Base-by-base conservation (phyloP, 1,140 invertebrate genomes). In the Macrotrachela quadricornifera region DNA sequence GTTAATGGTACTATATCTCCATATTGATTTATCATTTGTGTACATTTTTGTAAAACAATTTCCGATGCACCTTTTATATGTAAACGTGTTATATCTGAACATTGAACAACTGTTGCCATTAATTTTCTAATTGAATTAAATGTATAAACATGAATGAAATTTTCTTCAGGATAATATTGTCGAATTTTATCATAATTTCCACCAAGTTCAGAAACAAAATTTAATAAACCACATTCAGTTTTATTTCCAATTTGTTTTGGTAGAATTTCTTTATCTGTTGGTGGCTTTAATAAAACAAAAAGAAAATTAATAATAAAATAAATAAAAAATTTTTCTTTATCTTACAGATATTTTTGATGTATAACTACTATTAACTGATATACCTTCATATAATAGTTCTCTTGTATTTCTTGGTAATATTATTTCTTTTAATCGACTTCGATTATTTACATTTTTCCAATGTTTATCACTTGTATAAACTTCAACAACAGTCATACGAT, bases 401-500 rank as follows among this genome's bases (percentile, higher is more conserved):
- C 45, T 8, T 15, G 46, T 47, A 6, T 18, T 10, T 40, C 46
- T 36, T 45, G 16, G n/a, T 0, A 53, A 15, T 59, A 84, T 80
- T 41, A 77, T 75, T 64, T 80, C 38, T 15, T 21, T 15, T 10
- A 46, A 37, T 48, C 46, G 45, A 9, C 17, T 46, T 41, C 44
- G 41, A 42, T 53, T 42, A 8, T 44, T 44, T 10, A 53, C 39
- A 30, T 46, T 40, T 42, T 53, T 68, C 75, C 50, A 55, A 40
- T 15, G 9, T 12, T 43, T 30, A 30, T 30, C 8, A 30, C 11
- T 63, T 96, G 69, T 91, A 97, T 71, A 97, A 96, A 56, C 66
- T 60, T 94, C 83, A 8, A 97, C 92, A 41, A 92, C 90, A n/a
- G 92, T 96, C 92, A 97, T 97, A 54, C 92, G 78, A 71, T 97